A percentile compares a stretch with the other conserved stretches of the same genome.
Evolutionary conservation across 2,113 vertebrate genomes (phyloP).

Genomic region (Pterocles burchelli): DNA sequence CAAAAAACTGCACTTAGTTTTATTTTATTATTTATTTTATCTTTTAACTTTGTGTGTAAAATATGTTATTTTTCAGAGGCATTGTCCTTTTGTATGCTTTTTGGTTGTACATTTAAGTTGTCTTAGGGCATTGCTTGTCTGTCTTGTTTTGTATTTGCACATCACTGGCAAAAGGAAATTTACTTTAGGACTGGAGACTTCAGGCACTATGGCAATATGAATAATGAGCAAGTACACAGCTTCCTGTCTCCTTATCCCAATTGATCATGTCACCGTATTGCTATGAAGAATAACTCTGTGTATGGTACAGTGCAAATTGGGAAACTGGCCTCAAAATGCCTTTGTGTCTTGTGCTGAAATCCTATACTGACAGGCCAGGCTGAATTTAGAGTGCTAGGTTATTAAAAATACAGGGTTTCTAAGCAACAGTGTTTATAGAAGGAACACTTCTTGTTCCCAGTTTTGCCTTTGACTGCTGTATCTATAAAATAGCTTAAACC

Average conservation of each 20-base stretch:
- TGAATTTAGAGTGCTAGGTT: conserved; percentile 41
- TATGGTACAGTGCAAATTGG: not conserved
- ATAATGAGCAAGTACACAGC: not conserved
- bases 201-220: not conserved
- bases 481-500: conserved; percentile 44
- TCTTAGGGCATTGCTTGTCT: not conserved
- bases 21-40: not conserved
- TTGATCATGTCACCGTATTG: not conserved
- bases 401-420: conserved; percentile 68
- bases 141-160: not conserved
- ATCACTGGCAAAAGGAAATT: not conserved
- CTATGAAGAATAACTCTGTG: not conserved
- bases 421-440: conserved; percentile 63
- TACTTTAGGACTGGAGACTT: not conserved
- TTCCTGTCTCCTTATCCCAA: not conserved
- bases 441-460: conserved; percentile 24
- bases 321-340: conserved; percentile 9
- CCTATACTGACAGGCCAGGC: conserved; percentile 41
- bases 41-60: not conserved
- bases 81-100: not conserved
- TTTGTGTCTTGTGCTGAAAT: conserved; percentile 18
- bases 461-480: conserved; percentile 32
- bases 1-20: not conserved
- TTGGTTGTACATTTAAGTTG: not conserved
- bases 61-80: not conserved